Evolutionary conservation across 1,140 invertebrate species (phyloP).

Genomic region (Centruroides vittatus): DNA sequence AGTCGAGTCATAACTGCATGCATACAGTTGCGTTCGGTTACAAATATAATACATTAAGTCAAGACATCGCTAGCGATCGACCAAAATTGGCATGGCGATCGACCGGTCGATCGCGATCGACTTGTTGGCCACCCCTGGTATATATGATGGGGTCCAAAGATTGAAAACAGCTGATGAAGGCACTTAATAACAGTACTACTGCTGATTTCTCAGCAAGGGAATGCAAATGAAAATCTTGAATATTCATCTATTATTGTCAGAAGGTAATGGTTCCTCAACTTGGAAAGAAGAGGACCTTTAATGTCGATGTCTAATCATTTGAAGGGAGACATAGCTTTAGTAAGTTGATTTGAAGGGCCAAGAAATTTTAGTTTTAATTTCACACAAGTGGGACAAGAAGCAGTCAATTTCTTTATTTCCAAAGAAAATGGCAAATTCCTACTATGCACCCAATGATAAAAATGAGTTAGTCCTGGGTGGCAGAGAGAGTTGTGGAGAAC

Average conservation of each 20-base stretch:
- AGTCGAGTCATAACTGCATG: too few relatives aligned
- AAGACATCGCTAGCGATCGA: too few relatives aligned
- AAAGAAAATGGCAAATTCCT: constrained; percentile 19
- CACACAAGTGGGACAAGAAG: constrained; percentile 3
- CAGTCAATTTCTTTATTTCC: background rate
- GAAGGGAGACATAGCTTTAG: constrained; percentile 21
- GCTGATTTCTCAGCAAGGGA: background rate
- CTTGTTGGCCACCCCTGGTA: background rate
- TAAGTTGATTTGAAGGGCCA: constrained; percentile 7
- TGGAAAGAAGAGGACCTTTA: constrained; percentile 21
- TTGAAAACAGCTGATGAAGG: background rate
- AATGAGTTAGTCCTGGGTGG: constrained; percentile 19
- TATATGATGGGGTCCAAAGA: background rate
- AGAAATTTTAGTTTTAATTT: constrained; percentile 17
- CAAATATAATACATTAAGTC: too few relatives aligned
- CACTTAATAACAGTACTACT: background rate
- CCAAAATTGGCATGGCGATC: too few relatives aligned
- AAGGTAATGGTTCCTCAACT: constrained; percentile 19
- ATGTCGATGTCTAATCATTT: constrained; percentile 22
- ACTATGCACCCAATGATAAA: constrained; percentile 15
- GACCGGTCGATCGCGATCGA: too few relatives aligned
- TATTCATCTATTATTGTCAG: constrained; percentile 24
- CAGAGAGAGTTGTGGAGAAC: constrained; percentile 16
- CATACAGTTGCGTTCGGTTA: too few relatives aligned
- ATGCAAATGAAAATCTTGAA: constrained; percentile 24